These are phyloP conservation scores for Chymomyza fuscimana DNA, from an alignment of 2,888 invertebrate species.

Conservation along the genomic window DNA sequence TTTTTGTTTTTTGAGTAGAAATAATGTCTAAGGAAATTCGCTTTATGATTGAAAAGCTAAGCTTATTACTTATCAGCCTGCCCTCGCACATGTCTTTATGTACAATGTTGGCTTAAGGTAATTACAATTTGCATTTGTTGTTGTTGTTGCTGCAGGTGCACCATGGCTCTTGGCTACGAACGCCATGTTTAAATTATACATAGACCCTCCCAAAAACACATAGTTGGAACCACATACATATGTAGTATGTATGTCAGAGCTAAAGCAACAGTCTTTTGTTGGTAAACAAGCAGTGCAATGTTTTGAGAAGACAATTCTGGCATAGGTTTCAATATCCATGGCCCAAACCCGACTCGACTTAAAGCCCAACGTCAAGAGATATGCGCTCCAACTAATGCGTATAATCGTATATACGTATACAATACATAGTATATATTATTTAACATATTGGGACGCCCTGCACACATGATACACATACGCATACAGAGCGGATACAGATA, in stretches of 20 bases:
- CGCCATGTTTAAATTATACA: neutral
- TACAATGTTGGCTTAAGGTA: neutral
- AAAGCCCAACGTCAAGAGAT: neutral
- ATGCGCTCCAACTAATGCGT: neutral
- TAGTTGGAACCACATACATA: no score
- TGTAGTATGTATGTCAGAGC: neutral
- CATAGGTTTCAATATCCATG: neutral
- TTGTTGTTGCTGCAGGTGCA: neutral
- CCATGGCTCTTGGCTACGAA: neutral
- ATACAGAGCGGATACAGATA: neutral
- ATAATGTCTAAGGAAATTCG: no score
- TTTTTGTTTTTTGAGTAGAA: no score
- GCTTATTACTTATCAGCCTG: no score
- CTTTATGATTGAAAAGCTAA: no score
- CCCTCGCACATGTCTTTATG: no score
- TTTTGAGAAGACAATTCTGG: no score
- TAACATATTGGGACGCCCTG: neutral
- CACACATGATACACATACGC: neutral
- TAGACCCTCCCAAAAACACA: neutral
- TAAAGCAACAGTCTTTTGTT: neutral
- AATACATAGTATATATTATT: neutral
- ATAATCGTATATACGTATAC: neutral
- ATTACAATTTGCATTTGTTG: neutral
- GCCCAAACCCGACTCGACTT: neutral
- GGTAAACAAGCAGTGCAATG: neutral